Conservation (phyloP, 2,113 vertebrate species). For the Paradisaea rubra region DNA sequence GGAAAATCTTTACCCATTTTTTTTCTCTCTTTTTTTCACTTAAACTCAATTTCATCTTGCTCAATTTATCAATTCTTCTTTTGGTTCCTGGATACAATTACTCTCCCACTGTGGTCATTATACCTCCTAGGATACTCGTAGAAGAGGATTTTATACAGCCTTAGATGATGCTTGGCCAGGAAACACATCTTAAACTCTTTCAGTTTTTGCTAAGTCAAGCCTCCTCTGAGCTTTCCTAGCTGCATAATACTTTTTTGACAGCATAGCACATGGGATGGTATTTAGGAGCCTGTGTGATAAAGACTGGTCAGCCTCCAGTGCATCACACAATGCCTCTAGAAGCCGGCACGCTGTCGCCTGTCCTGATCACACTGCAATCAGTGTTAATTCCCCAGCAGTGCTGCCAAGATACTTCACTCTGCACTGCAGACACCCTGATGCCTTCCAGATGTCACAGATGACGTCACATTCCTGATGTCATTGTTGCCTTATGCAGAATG, state of each 20-base stretch:
- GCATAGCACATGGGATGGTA: neutral
- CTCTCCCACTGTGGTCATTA: slow-evolving; percentile 9
- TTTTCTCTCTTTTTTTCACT: neutral
- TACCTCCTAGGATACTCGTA: neutral
- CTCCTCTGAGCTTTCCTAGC: neutral
- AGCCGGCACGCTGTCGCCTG: fast-evolving
- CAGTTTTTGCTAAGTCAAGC: neutral
- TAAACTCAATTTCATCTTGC: neutral
- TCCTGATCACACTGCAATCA: neutral
- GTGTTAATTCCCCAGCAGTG: neutral
- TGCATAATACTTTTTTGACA: neutral
- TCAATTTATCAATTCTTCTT: slow-evolving; percentile 15
- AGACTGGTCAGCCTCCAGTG: neutral
- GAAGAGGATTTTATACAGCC: neutral
- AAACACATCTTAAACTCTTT: neutral
- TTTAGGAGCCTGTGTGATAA: neutral
- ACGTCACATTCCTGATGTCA: neutral
- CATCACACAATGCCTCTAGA: neutral
- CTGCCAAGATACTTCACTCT: neutral
- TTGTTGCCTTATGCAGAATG: neutral
- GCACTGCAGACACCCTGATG: neutral
- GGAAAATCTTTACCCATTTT: neutral
- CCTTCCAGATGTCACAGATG: slow-evolving; percentile 1
- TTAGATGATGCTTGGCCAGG: neutral
- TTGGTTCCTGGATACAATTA: slow-evolving; percentile 21